Evolutionary conservation across 1,140 invertebrate genomes (phyloP).

Genomic region (Orchesella cincta): DNA sequence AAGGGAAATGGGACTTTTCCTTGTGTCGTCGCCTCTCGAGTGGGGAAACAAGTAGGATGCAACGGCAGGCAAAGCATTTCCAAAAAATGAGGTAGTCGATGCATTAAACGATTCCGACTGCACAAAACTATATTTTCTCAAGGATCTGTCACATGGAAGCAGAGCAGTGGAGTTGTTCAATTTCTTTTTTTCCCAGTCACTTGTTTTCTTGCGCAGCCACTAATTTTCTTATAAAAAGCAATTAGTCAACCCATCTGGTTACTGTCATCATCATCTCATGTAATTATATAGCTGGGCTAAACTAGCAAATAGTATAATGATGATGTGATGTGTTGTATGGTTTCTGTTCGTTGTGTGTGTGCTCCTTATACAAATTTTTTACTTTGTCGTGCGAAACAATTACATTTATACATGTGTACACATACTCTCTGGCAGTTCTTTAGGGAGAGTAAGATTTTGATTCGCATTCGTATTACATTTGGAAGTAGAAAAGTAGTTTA

Average conservation of each 20-base stretch:
- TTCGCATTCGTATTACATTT: too few species aligned
- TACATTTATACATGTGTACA: not conserved
- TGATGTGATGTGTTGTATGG: not conserved
- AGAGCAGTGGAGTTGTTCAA: not conserved
- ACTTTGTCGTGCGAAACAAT: not conserved
- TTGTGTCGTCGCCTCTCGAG: not conserved
- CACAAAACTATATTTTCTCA: conserved; percentile 2
- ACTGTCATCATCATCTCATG: conserved; percentile 14
- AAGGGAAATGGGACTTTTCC: not conserved
- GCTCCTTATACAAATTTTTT: not conserved
- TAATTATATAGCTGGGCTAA: conserved; percentile 2
- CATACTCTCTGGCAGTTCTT: too few species aligned
- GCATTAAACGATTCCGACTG: too few species aligned
- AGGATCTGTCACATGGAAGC: not conserved
- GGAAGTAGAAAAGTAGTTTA: too few species aligned
- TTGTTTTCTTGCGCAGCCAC: too few species aligned
- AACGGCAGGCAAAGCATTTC: conserved; percentile 8
- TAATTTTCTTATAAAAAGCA: conserved; percentile 25
- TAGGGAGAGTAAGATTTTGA: too few species aligned
- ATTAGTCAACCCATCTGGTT: conserved; percentile 28
- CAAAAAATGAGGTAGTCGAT: not conserved
- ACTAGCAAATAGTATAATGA: not conserved
- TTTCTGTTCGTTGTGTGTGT: not conserved
- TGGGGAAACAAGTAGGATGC: conserved; percentile 1
- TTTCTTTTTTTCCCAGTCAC: not conserved